Base-by-base conservation (phyloP, 1,140 invertebrate species). In the Ceratoteleas bidentatus region DNA sequence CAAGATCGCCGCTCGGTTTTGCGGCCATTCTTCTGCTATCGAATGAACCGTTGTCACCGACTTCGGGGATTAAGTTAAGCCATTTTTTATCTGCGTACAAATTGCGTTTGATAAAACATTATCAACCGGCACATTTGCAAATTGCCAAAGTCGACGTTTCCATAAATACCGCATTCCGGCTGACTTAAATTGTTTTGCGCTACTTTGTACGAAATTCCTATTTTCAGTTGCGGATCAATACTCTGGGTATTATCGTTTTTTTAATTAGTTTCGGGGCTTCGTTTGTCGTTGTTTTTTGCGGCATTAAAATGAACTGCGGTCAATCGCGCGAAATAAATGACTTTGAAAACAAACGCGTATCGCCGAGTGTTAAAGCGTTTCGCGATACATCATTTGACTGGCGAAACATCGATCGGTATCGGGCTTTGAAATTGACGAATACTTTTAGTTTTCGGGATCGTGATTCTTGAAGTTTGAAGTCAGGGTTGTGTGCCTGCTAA, bases 401-500 rank as follows among this genome's bases (percentile, higher is more conserved):
- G 0, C 40, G 15, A 1, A 33, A 43, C 61, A 69, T 57, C 52
- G 57, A 56, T 62, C 50, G 47, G 16, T 40, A 57, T 61, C 32
- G 54, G 9, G 38, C 45, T 43, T 61, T 40, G 9, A 60, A 53
- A 76, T 68, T 61, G 58, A 68, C 45, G 53, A 52, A 76, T 68
- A 54, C 7, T 72, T 76, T 68, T 47, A 49, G 45, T 68, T 61
- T 69, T 62, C 13, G 7, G 8, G 15, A 64, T 33, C 47, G 43
- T 11, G 9, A 57, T 15, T 76, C 32, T 57, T 45, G 52, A 65
- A 79, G 54, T 79, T 64, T n/a, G 53, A 58, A 70, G 64, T 62
- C 73, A 76, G 57, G 64, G 56, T 76, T 69, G 61, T 66, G 38
- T 58, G 66, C 40, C 45, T 65, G 53, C 36, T 81, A 76, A 76